phyloP scores from a whole-genome alignment of 2,113 vertebrate genomes.

The Daubentonia madagascariensis region DNA sequence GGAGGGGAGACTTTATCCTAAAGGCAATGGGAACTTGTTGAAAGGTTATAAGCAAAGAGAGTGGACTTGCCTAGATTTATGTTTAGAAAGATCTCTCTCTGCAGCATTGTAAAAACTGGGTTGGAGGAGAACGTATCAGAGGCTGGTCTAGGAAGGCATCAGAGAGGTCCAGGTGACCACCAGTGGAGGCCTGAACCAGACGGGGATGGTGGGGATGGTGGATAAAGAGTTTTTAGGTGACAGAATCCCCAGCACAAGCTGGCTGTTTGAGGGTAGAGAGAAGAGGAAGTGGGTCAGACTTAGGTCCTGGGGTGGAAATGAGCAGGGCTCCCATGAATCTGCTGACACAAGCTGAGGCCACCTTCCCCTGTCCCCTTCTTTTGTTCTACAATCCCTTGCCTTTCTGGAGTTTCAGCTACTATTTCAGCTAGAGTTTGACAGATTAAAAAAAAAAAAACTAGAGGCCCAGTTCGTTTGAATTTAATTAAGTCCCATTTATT shows the following conservation, averaged over 20 bases:
- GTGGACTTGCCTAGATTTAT: background rate
- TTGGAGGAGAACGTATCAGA: background rate
- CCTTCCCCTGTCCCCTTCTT: background rate
- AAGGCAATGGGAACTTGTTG: background rate
- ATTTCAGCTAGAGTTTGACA: background rate
- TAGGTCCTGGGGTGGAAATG: background rate
- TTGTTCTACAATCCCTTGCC: background rate
- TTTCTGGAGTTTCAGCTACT: background rate
- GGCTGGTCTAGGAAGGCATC: background rate
- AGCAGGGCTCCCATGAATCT: background rate
- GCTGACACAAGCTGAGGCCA: background rate
- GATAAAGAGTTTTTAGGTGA: background rate
- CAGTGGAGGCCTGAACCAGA: background rate
- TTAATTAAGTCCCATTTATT: too few species aligned
- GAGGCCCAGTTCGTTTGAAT: background rate
- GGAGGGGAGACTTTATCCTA: background rate
- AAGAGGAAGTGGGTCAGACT: background rate
- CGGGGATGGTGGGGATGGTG: accelerated
- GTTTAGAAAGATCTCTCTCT: background rate
- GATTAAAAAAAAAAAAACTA: background rate
- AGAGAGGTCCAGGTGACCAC: background rate
- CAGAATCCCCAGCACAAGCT: background rate
- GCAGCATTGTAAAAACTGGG: background rate
- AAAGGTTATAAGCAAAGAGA: background rate
- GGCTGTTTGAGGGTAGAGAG: background rate